These are phyloP conservation scores for Metallyticus violacea DNA, from an alignment of 2,888 invertebrate species.

Conservation along the genomic window DNA sequence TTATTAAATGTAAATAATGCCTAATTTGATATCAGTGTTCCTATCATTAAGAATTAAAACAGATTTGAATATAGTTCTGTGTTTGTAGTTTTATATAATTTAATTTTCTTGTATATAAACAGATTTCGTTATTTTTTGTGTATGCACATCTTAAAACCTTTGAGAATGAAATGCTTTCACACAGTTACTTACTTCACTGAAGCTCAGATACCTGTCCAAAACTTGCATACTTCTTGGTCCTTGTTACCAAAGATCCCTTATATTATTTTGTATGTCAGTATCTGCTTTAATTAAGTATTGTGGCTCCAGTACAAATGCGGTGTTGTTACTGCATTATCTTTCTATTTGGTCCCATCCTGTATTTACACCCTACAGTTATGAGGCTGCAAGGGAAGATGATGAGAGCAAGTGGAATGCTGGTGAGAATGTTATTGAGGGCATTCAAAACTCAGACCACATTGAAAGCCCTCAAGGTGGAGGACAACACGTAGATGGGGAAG, in stretches of 20 bases:
- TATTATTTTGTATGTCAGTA: neutral
- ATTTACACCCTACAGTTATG: slow-evolving; percentile 32
- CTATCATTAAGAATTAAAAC: neutral
- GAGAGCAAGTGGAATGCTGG: slow-evolving; percentile 4
- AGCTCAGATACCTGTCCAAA: neutral
- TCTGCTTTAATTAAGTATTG: neutral
- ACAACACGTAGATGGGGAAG: neutral
- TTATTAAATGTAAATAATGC: neutral
- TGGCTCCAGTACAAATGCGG: neutral
- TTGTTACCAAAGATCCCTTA: neutral
- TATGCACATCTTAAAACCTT: neutral
- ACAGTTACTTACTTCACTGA: neutral
- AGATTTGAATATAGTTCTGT: neutral
- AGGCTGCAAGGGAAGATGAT: slow-evolving; percentile 30
- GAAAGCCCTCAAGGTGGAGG: neutral
- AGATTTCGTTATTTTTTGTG: neutral
- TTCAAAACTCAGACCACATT: slow-evolving; percentile 8
- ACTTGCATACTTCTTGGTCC: neutral
- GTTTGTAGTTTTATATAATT: neutral
- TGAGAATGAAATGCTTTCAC: neutral
- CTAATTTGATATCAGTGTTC: neutral
- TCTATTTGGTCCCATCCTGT: slow-evolving; percentile 6
- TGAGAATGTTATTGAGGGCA: neutral
- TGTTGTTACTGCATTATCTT: neutral
- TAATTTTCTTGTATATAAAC: neutral